These are phyloP conservation scores for Vicugna pacos DNA, from an alignment of 2,113 vertebrate species.

Conservation along the genomic window DNA sequence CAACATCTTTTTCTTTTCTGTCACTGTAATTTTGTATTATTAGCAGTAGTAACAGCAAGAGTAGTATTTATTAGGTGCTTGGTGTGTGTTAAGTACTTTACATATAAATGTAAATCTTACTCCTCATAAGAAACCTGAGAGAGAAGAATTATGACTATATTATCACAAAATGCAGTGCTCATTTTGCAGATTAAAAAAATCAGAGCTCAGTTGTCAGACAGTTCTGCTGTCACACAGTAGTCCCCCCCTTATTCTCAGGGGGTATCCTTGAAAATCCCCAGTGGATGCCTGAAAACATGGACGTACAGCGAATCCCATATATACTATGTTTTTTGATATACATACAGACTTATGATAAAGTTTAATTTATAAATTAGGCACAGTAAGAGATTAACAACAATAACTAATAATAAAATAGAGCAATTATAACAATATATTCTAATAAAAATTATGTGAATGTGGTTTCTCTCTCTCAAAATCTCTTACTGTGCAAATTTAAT, in stretches of 20 bases:
- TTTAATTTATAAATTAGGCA: too few species aligned
- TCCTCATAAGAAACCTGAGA: constrained; percentile 19
- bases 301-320: neutral
- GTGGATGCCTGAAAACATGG: neutral
- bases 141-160: neutral
- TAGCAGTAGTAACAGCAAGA: constrained; percentile 29
- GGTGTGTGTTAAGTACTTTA: neutral
- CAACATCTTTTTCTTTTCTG: constrained; percentile 39
- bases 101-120: constrained; percentile 26
- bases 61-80: constrained; percentile 23
- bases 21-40: constrained; percentile 53
- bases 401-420: neutral
- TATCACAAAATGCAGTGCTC: constrained; percentile 4
- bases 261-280: neutral
- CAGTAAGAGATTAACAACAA: neutral
- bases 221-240: neutral
- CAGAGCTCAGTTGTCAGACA: neutral
- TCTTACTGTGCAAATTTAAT: neutral
- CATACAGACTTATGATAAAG: neutral
- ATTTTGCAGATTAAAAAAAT: constrained; percentile 46
- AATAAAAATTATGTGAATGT: neutral
- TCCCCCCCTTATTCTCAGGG: neutral
- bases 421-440: neutral
- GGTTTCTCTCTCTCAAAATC: neutral
- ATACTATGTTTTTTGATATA: neutral